A percentile compares a stretch with the other conserved stretches of the same genome.
Evolutionary conservation across 2,113 vertebrate genomes (phyloP).

Genomic region (Procavia capensis): DNA sequence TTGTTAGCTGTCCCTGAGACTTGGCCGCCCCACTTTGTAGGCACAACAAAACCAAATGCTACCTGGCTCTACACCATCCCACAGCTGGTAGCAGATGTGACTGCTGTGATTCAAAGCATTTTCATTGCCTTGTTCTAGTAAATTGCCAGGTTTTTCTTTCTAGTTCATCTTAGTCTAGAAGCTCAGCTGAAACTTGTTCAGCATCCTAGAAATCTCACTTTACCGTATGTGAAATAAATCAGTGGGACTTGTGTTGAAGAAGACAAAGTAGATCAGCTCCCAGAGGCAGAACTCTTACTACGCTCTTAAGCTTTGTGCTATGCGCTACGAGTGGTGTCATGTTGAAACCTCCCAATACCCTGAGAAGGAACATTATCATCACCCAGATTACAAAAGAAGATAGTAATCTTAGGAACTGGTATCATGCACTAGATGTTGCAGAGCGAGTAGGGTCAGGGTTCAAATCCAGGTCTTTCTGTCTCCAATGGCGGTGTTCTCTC

Average conservation of each 20-base stretch:
- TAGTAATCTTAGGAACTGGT: not conserved
- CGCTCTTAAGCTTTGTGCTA: not conserved
- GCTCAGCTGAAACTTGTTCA: not conserved
- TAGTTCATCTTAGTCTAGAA: not conserved
- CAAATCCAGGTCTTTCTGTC: not conserved
- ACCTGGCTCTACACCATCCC: not conserved
- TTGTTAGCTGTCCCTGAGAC: not conserved
- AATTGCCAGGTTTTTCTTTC: not conserved
- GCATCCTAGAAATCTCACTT: not conserved
- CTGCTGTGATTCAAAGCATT: not conserved
- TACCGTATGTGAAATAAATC: not conserved
- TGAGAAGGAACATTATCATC: not conserved
- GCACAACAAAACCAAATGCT: not conserved
- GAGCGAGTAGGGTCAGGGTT: not conserved
- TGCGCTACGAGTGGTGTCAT: not conserved
- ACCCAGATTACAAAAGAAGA: not conserved
- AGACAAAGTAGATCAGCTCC: not conserved
- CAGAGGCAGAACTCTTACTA: not conserved
- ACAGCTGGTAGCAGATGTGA: not conserved
- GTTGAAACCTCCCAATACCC: not conserved
- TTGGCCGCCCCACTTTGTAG: not conserved
- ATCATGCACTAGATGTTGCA: not conserved
- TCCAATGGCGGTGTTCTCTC: not conserved
- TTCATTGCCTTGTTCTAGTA: not conserved
- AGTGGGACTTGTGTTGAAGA: not conserved